These are phyloP conservation scores for Gavialis gangeticus DNA, from an alignment of 2,113 vertebrate species.

Conservation along the genomic window DNA sequence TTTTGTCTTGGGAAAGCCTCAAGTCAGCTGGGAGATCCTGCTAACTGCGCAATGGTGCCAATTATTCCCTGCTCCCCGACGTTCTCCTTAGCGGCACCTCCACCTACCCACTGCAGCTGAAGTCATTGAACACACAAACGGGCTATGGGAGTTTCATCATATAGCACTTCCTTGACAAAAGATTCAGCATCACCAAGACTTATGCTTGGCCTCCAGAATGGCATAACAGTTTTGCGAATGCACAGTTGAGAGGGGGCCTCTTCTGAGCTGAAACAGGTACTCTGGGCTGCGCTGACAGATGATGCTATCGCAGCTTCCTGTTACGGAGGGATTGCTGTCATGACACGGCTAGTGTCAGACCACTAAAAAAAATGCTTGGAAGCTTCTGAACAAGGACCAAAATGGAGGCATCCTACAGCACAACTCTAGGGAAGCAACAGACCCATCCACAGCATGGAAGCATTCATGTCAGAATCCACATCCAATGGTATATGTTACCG, in stretches of 20 bases:
- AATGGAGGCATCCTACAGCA: constrained; percentile 6
- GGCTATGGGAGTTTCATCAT: not conserved
- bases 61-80: not conserved
- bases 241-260: not conserved
- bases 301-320: constrained; percentile 54
- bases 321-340: constrained; percentile 40
- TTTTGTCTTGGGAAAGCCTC: not conserved
- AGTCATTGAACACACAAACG: not conserved
- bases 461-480: not conserved
- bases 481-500: not conserved
- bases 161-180: not conserved
- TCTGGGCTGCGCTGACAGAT: not conserved
- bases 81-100: not conserved
- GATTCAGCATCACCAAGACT: not conserved
- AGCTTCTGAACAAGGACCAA: constrained; percentile 10
- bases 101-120: not conserved
- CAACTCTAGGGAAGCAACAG: not conserved
- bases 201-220: not conserved
- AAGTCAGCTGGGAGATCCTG: not conserved
- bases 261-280: not conserved
- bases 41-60: not conserved
- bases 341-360: constrained; percentile 33
- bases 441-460: not conserved
- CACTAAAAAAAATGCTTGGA: constrained; percentile 57
- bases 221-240: not conserved